Evolutionary conservation across 2,113 vertebrate species (phyloP).

Genomic region (Oriolus oriolus): DNA sequence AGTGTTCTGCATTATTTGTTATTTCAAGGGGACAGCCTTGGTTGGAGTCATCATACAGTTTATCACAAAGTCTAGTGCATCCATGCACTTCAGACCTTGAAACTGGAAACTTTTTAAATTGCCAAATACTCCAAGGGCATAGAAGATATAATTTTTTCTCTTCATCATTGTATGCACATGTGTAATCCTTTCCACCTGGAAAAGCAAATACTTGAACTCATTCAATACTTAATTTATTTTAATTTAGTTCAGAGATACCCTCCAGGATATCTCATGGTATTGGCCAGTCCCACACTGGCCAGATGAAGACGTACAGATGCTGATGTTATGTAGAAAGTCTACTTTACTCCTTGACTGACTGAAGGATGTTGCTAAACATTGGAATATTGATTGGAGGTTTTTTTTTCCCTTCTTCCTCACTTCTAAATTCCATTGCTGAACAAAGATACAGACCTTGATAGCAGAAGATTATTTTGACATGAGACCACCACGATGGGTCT

Average conservation of each 20-base stretch:
- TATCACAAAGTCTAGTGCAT: background rate
- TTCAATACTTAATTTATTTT: background rate
- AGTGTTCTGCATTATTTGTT: background rate
- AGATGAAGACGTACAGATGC: background rate
- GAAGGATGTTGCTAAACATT: background rate
- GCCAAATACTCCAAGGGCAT: background rate
- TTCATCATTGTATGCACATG: background rate
- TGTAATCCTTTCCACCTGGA: background rate
- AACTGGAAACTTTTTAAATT: background rate
- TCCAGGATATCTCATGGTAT: background rate
- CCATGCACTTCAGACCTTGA: background rate
- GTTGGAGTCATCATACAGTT: background rate
- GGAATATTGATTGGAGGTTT: background rate
- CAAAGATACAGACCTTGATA: background rate
- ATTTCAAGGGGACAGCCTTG: background rate
- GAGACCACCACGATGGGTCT: background rate
- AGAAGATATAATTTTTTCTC: background rate
- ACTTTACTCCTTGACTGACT: background rate
- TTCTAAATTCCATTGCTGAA: background rate
- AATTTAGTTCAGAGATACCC: background rate
- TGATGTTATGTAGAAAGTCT: background rate
- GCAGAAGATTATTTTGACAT: background rate
- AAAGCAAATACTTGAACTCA: background rate
- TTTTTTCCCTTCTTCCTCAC: background rate
- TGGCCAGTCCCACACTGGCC: background rate